Evolutionary conservation across 2,113 vertebrate genomes (phyloP), one percentile per base, ranked within the genome.

Genomic region (Marmota flaviventris): DNA sequence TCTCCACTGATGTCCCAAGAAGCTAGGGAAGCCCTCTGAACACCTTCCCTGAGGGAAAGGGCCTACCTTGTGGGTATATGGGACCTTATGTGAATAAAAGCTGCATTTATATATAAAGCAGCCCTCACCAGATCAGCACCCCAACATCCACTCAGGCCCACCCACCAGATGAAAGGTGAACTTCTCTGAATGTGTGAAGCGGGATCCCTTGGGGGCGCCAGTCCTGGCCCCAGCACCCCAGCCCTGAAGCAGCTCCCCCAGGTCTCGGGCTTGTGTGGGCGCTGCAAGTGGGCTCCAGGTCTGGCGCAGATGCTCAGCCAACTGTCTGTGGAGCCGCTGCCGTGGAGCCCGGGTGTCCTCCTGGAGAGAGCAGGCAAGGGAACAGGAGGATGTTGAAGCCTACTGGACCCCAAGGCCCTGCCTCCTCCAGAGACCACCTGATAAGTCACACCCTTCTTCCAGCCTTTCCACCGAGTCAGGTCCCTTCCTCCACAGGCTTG

Each of bases 141-240:
- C 63, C 69, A 45, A 12, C 22, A 20, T 56, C n/a, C 58, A 18
- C 7, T 53, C 17, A 7, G 56, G 77, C 70, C 42, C 48, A 93
- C 97, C 85, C 95, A 99, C 99, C 99, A 99, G 98, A 22, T 98
- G 98, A 93, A 99, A 99, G 93, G 98, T 99, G 91, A 99, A 99
- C 96, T 98, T 99, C 98, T 99, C 99, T 1, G 99, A 99, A 96
- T 99, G 99, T 39, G 98, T 99, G 96, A 99, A 99, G 89, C 99
- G 99, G 73, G 99, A 99, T 56, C 99, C 99, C 97, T 99, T 99
- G 77, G 98, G 96, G 58, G 98, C 97, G 51, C 98, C n/a, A 10
- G 92, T 87, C 85, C 94, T 95, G 85, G 97, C n/a, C 7, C 97
- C 97, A 67, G 98, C 96, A 69, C 92, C 98, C 98, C 99, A 99